Evolutionary conservation across 1,140 invertebrate species (phyloP), one percentile per base, ranked within the genome.

Genomic region (Drosophila bocqueti): DNA sequence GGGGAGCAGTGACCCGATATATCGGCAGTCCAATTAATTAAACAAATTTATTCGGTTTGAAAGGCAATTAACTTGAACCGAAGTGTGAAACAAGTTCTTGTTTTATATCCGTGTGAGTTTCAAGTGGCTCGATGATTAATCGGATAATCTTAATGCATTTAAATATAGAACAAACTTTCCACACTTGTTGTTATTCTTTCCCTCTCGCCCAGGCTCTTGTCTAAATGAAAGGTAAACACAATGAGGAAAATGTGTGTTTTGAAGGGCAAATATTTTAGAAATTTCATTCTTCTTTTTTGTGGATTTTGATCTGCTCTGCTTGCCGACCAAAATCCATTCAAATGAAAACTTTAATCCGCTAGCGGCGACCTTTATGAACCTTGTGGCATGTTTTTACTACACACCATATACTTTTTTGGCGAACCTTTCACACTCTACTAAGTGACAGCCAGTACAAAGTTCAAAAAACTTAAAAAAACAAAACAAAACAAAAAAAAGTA

Each of bases 371-470:
- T 50, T 24, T 40, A 57, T 50, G 15, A 21, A 47, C 11, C 24
- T 67, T 47, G 36, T 65, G 18, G 18, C 15, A 65, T 26, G 31
- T 47, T 50, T 55, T 40, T 43, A 43, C 15, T 29, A 29, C 24
- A 49, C 16, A 15, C 7, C 2, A 49, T 36, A 24, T 24, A 24
- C 13, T 64, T 75, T 59, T 34, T 24, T 38, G 4, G 18, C 59
- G 10, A 31, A 83, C 81, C 81, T 73, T 83, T 83, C 71, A 75
- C 81, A 84, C 77, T 84, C 74, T 65, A 73, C 42, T 49, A 47
- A 74, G 26, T 21, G 62, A 62, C 61, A 4, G 26, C 45, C 40
- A 40, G 64, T 31, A 62, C 60, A 52, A 66, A 76, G 84, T 89
- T 89, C 84, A 89, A 81, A 81, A 89, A 89, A 90, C 85, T 75